Conservation (phyloP, 2,113 vertebrate species). For the Stegostoma tigrinum region DNA sequence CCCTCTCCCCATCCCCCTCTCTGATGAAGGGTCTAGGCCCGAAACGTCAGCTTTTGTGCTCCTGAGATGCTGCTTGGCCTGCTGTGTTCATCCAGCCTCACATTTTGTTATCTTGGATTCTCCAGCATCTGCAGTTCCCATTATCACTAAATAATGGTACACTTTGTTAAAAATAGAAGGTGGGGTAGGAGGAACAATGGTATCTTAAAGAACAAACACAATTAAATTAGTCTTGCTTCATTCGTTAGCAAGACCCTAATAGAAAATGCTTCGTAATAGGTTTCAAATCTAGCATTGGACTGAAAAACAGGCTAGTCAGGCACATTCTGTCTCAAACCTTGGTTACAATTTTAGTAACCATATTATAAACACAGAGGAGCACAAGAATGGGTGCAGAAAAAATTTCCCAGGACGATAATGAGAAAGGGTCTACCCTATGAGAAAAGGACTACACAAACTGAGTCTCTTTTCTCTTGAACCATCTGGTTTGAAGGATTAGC, state of each 20-base stretch:
- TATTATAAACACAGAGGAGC: neutral
- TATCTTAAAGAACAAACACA: neutral
- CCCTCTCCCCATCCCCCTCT: too few relatives aligned
- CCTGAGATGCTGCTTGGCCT: too few relatives aligned
- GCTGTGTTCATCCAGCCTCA: too few relatives aligned
- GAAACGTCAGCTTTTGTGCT: too few relatives aligned
- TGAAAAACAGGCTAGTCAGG: neutral
- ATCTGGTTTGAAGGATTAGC: neutral
- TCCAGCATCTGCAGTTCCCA: too few relatives aligned
- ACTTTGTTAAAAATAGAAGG: neutral
- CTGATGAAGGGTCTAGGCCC: too few relatives aligned
- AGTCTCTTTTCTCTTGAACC: neutral
- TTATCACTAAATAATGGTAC: neutral
- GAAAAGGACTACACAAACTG: neutral
- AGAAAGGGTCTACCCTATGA: neutral
- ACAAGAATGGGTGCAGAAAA: neutral
- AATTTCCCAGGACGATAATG: neutral
- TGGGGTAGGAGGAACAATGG: neutral
- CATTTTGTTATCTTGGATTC: too few relatives aligned
- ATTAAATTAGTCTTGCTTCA: neutral
- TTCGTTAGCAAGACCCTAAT: neutral
- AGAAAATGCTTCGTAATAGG: neutral
- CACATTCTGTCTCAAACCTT: neutral
- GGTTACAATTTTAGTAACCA: neutral
- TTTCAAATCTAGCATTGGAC: neutral